Percentiles rank a stretch among this genome's conserved stretches.
Conservation (phyloP, 2,888 invertebrate genomes). For the Pteria penguin region DNA sequence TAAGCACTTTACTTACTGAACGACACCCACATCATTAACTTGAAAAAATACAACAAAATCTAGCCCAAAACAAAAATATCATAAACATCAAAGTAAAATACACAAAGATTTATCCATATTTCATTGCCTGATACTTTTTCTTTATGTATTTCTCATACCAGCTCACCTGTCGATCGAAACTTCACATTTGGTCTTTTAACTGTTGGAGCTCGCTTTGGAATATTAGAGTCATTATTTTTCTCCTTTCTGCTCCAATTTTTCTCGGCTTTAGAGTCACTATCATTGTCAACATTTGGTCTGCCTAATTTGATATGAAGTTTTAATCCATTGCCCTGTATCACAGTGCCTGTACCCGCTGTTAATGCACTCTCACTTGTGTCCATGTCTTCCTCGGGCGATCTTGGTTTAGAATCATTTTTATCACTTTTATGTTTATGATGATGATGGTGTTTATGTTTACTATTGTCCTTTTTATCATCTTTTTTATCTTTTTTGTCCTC, state of each 20-base stretch:
- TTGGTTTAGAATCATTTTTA: conserved; percentile 78
- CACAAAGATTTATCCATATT: too few species aligned
- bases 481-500: conserved; percentile 77
- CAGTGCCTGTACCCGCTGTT: conserved; percentile 35
- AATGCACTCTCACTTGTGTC: conserved; percentile 26
- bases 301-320: conserved; percentile 61
- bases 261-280: conserved; percentile 36
- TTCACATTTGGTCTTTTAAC: conserved; percentile 95
- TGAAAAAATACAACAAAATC: too few species aligned
- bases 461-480: conserved; percentile 77
- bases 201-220: conserved; percentile 87
- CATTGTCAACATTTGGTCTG: conserved; percentile 28
- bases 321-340: conserved; percentile 55
- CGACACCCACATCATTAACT: too few species aligned
- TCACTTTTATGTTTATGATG: conserved; percentile 47
- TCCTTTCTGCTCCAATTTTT: conserved; percentile 34
- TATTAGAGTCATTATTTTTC: conserved; percentile 38
- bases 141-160: too few species aligned
- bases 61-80: too few species aligned
- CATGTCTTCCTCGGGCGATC: conserved; percentile 27
- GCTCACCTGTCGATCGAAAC: conserved; percentile 92
- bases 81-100: too few species aligned
- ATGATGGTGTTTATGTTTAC: conserved; percentile 65
- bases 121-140: too few species aligned
- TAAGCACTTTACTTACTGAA: too few species aligned